phyloP scores from a whole-genome alignment of 2,797 vertebrate genomes.

The Spea hammondii region DNA sequence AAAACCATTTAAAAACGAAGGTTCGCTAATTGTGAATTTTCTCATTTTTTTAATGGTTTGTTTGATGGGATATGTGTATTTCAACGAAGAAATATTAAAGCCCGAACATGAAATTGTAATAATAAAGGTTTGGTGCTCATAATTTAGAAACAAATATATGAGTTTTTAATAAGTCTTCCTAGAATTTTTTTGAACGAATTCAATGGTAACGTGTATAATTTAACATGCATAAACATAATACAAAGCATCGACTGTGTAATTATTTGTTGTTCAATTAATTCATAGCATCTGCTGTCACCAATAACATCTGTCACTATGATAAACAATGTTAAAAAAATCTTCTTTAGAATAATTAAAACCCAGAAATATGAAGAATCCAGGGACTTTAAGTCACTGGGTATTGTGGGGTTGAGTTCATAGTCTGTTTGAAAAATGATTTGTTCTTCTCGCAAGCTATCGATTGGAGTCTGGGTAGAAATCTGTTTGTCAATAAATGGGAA shows the following conservation, averaged over 20 bases:
- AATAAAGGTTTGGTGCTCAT: too few species aligned
- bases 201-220: constrained; percentile 5
- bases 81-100: too few species aligned
- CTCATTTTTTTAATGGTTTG: too few species aligned
- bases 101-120: too few species aligned
- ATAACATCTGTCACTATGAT: constrained; percentile 34
- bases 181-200: not conserved
- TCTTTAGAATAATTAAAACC: constrained; percentile 9
- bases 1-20: too few species aligned
- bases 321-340: constrained; percentile 8
- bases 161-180: not conserved
- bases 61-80: too few species aligned
- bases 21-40: too few species aligned
- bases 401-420: not conserved
- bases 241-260: constrained; percentile 22
- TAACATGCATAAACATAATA: constrained; percentile 25
- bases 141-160: not conserved
- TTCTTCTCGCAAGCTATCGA: constrained; percentile 6
- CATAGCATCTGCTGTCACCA: constrained; percentile 28
- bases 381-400: not conserved
- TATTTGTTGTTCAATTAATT: constrained; percentile 43
- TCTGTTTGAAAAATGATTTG: constrained; percentile 21
- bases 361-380: not conserved
- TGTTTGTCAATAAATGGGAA: constrained; percentile 31
- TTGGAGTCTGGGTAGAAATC: constrained; percentile 31